Base-by-base conservation (phyloP, 2,113 vertebrate species). In the Pardalotus punctatus region DNA sequence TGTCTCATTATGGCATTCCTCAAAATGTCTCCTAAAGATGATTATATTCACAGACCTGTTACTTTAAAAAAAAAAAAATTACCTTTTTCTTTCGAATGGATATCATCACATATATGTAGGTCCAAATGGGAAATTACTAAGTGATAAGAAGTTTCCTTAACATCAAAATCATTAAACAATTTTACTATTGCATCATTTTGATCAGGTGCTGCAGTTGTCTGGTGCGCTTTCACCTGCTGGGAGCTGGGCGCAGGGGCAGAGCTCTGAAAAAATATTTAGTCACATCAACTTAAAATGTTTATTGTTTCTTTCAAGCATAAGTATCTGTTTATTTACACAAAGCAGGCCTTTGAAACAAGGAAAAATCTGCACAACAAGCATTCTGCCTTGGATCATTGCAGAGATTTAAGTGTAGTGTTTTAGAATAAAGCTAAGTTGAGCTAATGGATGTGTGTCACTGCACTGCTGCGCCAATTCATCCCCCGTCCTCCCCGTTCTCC, bases 21-120 rank as follows among this genome's bases (percentile, higher is more conserved):
- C 36, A 70, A 60, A 87, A 43, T 14, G 4, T 65, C 43, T 74
- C 48, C 31, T 82, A 35, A 77, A 87, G 19, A 80, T 10, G 13
- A 90, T 81, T 93, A 78, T 36, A 33, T 58, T 89, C 79, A 81
- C 5, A 81, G 51, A 84, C n/a, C 76, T 7, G n/a, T 12, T 60
- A 82, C 12, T 72, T 78, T 2, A 23, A 74, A 43, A 43, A 45
- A 45, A 70, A 90, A 47, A 48, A 58, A 54, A 51, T 95, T 98
- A 99, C 99, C 99, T 99, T 98, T 99, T 96, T 99, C 99, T 97
- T 98, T 98, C 66, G 98, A 97, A 73, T 99, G 99, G 97, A 99
- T 99, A 97, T 99, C 99, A 86, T 99, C 99, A 84, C 99, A 99
- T 96, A 99, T 99, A 97, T 99, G 99, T 90, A 99, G 97, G 97